Conservation (phyloP, 2,113 vertebrate genomes). For the Chlorodrepanis virens region DNA sequence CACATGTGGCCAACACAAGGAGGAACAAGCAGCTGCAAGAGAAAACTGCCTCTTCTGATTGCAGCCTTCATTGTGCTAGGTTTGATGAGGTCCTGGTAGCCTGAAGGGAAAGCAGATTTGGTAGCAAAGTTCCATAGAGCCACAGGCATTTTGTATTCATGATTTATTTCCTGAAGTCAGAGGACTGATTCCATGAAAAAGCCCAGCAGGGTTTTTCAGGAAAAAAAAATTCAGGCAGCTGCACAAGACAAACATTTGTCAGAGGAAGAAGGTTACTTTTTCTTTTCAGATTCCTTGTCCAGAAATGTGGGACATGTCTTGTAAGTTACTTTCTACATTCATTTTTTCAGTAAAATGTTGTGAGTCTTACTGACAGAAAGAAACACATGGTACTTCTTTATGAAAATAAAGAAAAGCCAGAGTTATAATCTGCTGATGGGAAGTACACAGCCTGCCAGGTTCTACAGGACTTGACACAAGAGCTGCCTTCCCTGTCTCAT, state of each 20-base stretch:
- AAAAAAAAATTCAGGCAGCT: not conserved
- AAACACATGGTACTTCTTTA: not conserved
- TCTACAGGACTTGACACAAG: not conserved
- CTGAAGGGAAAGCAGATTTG: not conserved
- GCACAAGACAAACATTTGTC: not conserved
- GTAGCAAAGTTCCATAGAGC: not conserved
- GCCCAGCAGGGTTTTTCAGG: not conserved
- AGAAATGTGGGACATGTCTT: not conserved
- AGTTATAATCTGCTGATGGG: not conserved
- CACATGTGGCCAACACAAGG: not conserved
- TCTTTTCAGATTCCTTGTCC: not conserved
- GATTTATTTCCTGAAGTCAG: not conserved
- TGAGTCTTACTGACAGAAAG: not conserved
- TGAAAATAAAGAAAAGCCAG: not conserved
- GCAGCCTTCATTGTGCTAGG: not conserved
- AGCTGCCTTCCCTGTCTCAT: not conserved
- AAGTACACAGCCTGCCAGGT: not conserved
- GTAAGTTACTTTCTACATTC: not conserved
- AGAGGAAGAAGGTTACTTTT: not conserved
- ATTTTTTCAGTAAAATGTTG: not conserved
- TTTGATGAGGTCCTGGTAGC: not conserved
- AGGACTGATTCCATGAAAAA: not conserved
- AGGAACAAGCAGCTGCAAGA: not conserved
- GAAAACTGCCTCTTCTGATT: not conserved
- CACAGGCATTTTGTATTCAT: not conserved